Evolutionary conservation across 2,797 vertebrate genomes (phyloP).

Genomic region (Champsocephalus esox): DNA sequence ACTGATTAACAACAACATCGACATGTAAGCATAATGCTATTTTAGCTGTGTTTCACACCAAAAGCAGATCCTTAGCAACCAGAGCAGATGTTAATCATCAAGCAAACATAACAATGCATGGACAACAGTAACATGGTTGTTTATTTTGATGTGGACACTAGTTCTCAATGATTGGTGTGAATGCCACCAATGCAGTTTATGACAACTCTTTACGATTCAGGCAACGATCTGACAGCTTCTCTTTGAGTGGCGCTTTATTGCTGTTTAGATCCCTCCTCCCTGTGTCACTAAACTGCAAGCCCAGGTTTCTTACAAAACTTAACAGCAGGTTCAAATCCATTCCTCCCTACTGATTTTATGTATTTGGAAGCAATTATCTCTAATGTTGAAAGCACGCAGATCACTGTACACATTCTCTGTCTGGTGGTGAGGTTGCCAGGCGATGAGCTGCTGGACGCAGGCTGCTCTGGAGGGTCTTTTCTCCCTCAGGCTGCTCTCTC

Average conservation of each 20-base stretch:
- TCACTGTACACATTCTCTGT: conserved; percentile 78
- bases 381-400: conserved; percentile 58
- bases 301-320: not conserved
- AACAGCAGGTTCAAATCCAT: conserved; percentile 17
- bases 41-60: not conserved
- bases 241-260: conserved; percentile 19
- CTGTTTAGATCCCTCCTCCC: not conserved
- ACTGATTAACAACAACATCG: not conserved
- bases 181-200: conserved; percentile 55
- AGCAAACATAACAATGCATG: conserved; percentile 10
- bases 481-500: conserved; percentile 50
- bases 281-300: not conserved
- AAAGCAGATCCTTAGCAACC: not conserved
- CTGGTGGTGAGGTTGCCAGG: conserved; percentile 79
- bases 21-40: not conserved
- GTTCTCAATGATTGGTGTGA: conserved; percentile 45
- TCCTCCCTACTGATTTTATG: conserved; percentile 32
- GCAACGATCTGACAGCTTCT: conserved; percentile 17
- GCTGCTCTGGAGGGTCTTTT: conserved; percentile 45
- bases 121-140: not conserved
- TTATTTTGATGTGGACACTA: conserved; percentile 8
- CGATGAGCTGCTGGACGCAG: conserved; percentile 64
- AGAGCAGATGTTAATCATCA: conserved; percentile 1
- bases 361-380: conserved; percentile 63
- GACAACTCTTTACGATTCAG: conserved; percentile 35